phyloP scores from a whole-genome alignment of 2,888 invertebrate genomes.

The Odontomyia ornata region DNA sequence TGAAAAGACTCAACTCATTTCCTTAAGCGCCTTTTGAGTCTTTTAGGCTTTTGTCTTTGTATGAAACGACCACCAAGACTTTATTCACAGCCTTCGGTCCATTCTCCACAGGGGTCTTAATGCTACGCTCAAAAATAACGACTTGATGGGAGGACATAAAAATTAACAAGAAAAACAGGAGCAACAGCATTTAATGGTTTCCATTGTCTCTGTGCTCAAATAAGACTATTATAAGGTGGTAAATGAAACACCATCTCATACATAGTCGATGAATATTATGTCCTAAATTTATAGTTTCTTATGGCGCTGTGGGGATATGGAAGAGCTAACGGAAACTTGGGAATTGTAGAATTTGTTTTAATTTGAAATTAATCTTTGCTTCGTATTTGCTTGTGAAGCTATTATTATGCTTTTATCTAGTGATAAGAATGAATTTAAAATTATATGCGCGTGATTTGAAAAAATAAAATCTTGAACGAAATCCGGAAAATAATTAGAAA shows the following conservation, averaged over 20 bases:
- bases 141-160: constrained; percentile 45
- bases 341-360: too few species aligned
- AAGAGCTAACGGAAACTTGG: too few species aligned
- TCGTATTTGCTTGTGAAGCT: too few species aligned
- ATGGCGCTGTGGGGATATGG: too few species aligned
- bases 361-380: too few species aligned
- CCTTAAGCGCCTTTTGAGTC: constrained; percentile 45
- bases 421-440: too few species aligned
- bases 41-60: constrained; percentile 47
- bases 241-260: neutral
- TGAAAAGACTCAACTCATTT: constrained; percentile 46
- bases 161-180: constrained; percentile 50
- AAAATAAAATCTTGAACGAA: too few species aligned
- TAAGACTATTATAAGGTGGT: constrained; percentile 25
- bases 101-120: neutral
- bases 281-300: too few species aligned
- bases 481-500: too few species aligned
- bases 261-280: neutral
- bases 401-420: too few species aligned
- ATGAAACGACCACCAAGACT: constrained; percentile 31
- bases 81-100: neutral
- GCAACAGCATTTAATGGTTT: constrained; percentile 49
- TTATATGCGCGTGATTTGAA: too few species aligned
- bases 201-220: constrained; percentile 46
- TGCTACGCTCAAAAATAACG: neutral